Conservation (phyloP, 1,140 invertebrate genomes). For the Euwallacea similis region DNA sequence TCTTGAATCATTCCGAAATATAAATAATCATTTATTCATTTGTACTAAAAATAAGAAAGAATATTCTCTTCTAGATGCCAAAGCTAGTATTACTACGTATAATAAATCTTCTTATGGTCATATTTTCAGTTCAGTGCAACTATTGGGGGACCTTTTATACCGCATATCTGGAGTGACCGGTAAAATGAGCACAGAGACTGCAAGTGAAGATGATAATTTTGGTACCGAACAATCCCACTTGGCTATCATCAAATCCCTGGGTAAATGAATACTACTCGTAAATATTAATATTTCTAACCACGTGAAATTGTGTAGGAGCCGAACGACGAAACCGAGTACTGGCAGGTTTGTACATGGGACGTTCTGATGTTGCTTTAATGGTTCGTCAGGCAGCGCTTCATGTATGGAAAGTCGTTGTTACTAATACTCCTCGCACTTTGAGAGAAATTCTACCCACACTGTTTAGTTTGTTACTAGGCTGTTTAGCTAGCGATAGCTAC, state of each 20-base stretch:
- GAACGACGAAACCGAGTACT: slow-evolving; percentile 91
- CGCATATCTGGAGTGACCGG: slow-evolving; percentile 96
- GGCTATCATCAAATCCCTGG: slow-evolving; percentile 83
- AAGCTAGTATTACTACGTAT: neutral
- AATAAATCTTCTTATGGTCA: neutral
- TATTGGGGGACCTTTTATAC: slow-evolving; percentile 95
- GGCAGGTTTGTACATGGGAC: slow-evolving; percentile 95
- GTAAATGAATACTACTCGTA: slow-evolving; percentile 1
- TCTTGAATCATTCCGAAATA: too few relatives aligned
- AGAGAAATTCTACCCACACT: slow-evolving; percentile 94
- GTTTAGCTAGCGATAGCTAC: slow-evolving; percentile 91
- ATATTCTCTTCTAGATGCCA: too few relatives aligned
- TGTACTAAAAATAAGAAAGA: too few relatives aligned
- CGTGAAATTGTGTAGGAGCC: slow-evolving; percentile 59
- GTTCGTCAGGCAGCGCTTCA: slow-evolving; percentile 96
- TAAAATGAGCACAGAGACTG: slow-evolving; percentile 98
- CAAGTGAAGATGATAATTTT: slow-evolving; percentile 98
- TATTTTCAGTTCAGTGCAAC: slow-evolving; percentile 81
- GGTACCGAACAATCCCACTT: slow-evolving; percentile 95
- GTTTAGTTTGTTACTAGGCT: slow-evolving; percentile 88
- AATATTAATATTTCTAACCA: neutral
- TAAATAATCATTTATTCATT: too few relatives aligned
- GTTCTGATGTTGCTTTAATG: slow-evolving; percentile 95
- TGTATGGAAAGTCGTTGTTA: slow-evolving; percentile 97
- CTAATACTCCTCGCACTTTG: slow-evolving; percentile 95